Conservation (phyloP, 1,140 invertebrate genomes). For the Mya arenaria region DNA sequence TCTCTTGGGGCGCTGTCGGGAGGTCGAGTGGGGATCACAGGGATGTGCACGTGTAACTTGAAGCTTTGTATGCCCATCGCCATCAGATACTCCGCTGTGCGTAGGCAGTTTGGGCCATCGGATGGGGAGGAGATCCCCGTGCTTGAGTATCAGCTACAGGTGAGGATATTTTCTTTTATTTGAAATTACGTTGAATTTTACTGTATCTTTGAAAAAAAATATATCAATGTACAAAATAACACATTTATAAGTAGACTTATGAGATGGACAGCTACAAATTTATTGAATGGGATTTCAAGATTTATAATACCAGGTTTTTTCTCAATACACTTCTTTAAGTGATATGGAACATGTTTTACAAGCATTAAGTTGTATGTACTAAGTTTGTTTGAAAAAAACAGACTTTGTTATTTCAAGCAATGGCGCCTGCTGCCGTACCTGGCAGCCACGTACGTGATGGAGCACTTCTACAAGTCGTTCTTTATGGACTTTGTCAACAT, state of each 20-base stretch:
- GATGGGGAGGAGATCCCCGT: conserved; percentile 88
- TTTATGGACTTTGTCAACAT: conserved; percentile 83
- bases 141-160: conserved; percentile 94
- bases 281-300: too few species aligned
- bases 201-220: too few species aligned
- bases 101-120: conserved; percentile 91
- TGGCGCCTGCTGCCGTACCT: conserved; percentile 94
- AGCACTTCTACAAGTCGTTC: conserved; percentile 87
- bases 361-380: too few species aligned
- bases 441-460: conserved; percentile 90
- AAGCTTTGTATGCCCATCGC: conserved; percentile 91
- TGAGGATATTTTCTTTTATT: conserved; percentile 61
- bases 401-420: conserved; percentile 90
- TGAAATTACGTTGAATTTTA: too few species aligned
- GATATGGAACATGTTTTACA: too few species aligned
- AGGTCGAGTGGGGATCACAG: conserved; percentile 87
- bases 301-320: too few species aligned
- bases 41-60: conserved; percentile 87
- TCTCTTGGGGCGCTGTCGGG: conserved; percentile 91
- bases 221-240: too few species aligned
- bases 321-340: too few species aligned
- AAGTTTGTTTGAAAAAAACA: too few species aligned
- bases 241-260: too few species aligned
- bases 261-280: too few species aligned
- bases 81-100: conserved; percentile 93